Evolutionary conservation across 2,113 vertebrate genomes (phyloP).

Genomic region (Eubucco bourcierii): DNA sequence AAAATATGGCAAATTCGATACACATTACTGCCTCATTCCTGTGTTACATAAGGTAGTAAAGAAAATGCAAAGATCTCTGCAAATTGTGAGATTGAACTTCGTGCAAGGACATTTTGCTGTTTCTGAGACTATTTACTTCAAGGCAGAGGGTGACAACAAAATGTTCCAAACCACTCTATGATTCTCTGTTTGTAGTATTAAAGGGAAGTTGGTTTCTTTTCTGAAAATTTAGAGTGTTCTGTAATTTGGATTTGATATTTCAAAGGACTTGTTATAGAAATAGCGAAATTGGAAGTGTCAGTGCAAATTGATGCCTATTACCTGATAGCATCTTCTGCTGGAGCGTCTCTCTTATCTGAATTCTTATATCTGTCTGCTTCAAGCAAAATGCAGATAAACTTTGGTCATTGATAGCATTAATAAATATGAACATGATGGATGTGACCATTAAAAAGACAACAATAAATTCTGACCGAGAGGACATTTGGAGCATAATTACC

Average conservation of each 20-base stretch:
- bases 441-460: neutral
- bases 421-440: neutral
- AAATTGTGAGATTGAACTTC: neutral
- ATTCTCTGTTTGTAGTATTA: neutral
- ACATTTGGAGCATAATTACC: neutral
- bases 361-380: neutral
- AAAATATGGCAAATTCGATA: neutral
- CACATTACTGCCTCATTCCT: neutral
- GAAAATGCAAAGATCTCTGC: conserved; percentile 1
- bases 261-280: neutral
- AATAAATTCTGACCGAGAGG: neutral
- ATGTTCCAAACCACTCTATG: neutral
- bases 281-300: neutral
- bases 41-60: neutral
- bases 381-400: neutral
- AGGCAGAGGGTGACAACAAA: neutral
- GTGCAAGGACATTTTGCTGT: neutral
- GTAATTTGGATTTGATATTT: neutral
- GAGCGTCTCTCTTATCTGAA: neutral
- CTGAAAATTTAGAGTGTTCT: neutral
- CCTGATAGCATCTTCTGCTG: neutral
- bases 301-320: neutral
- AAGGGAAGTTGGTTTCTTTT: neutral
- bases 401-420: neutral
- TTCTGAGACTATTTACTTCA: neutral